These are phyloP conservation scores for Acromyrmex charruanus DNA, from an alignment of 1,140 invertebrate genomes.

Conservation along the genomic window DNA sequence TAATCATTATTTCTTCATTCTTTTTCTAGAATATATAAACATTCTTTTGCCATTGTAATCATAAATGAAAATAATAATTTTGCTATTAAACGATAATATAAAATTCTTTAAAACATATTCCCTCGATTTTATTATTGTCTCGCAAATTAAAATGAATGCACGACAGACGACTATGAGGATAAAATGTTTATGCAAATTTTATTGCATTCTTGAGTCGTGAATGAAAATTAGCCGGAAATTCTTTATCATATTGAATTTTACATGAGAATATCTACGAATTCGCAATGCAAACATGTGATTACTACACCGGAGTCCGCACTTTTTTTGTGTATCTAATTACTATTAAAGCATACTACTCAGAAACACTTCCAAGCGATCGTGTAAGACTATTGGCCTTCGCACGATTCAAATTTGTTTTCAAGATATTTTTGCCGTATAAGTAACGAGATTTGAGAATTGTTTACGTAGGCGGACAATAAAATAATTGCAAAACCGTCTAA, in stretches of 20 bases:
- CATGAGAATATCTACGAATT: neutral
- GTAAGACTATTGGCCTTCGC: neutral
- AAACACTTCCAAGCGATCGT: neutral
- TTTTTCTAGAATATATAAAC: neutral
- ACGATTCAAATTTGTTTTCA: conserved; percentile 36
- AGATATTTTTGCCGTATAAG: neutral
- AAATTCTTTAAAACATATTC: neutral
- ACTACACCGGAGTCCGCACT: neutral
- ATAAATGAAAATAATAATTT: neutral
- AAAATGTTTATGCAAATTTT: neutral
- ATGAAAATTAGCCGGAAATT: neutral
- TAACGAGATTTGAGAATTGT: conserved; percentile 25
- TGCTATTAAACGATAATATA: neutral
- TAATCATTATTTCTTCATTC: neutral
- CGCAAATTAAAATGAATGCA: neutral
- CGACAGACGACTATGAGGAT: neutral
- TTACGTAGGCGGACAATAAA: conserved; percentile 17
- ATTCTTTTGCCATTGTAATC: neutral
- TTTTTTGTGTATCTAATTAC: conserved; percentile 23
- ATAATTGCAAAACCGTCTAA: conserved; percentile 18
- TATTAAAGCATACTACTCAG: neutral
- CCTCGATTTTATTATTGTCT: neutral
- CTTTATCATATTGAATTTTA: neutral
- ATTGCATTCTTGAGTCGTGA: neutral
- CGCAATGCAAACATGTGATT: neutral